Base-by-base conservation (phyloP, 1,140 invertebrate genomes). In the Drosophila ogumai region DNA sequence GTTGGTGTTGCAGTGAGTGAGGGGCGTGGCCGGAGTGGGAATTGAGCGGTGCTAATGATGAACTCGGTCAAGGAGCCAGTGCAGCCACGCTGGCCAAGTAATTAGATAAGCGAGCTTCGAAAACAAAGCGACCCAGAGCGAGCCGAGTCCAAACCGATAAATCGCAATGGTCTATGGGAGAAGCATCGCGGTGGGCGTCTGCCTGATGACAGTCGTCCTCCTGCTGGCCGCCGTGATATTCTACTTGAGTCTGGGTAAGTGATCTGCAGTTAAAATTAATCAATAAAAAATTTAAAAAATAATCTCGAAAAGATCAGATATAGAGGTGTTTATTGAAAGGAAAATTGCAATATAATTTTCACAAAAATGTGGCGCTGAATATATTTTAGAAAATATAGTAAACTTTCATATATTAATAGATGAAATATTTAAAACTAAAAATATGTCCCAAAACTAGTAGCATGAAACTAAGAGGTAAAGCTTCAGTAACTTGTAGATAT, bases 181-280 rank as follows among this genome's bases (percentile, higher is more conserved):
- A 13, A 91, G 90, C 65, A 91, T 91, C 40, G 84, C 84, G 6
- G 85, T 88, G 59, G 91, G 91, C 81, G 46, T 87, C 46, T 59
- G 73, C 58, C 71, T 91, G 50, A 68, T 91, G 72, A 66, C 64
- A 52, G 69, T 91, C 47, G 64, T 91, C 47, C 52, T 85, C 31
- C 49, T 90, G 25, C 75, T 91, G 17, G 80, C 91, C 25, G 84
- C 57, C 28, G 43, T 90, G 15, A 90, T 90, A 46, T 91, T 88
- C 49, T 91, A 91, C 49, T 66, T 91, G 19, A 91, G 91, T 63
- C 65, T 91, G 59, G 91, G 91, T 91, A 54, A 85, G 90, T 85
- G 19, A 31, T 49, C 22, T 5, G 15, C 25, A 46, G 44, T 31
- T 1, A 8, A 60, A 41, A 22, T 7, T 40, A n/a, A 36, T n/a